Evolutionary conservation across 1,140 invertebrate species (phyloP).

Genomic region (Brachionus sp.): DNA sequence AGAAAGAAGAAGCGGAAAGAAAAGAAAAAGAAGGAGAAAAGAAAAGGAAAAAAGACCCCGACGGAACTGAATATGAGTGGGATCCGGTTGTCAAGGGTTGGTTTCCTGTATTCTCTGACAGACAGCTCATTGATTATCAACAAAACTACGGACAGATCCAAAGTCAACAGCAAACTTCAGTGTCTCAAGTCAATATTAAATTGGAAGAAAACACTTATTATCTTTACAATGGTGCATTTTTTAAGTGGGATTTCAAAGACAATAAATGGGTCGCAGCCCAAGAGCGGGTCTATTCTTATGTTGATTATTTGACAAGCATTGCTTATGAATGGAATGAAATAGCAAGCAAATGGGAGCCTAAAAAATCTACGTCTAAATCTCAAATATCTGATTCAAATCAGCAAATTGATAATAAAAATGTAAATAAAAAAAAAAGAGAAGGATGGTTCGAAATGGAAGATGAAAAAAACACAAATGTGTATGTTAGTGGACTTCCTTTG

Average conservation of each 20-base stretch:
- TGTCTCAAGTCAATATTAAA: neutral
- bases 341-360: slow-evolving; percentile 19
- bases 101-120: slow-evolving; percentile 40
- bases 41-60: slow-evolving; percentile 73
- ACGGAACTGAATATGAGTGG: slow-evolving; percentile 86
- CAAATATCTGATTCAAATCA: neutral
- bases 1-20: slow-evolving; percentile 31
- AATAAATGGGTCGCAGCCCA: slow-evolving; percentile 18
- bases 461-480: slow-evolving; percentile 91
- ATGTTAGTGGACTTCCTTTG: slow-evolving; percentile 84
- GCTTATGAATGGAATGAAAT: slow-evolving; percentile 43
- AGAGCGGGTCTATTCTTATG: slow-evolving; percentile 7
- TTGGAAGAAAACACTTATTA: slow-evolving; percentile 24
- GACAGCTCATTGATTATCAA: slow-evolving; percentile 33
- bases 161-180: neutral
- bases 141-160: slow-evolving; percentile 12
- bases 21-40: slow-evolving; percentile 17
- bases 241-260: slow-evolving; percentile 10
- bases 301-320: slow-evolving; percentile 39
- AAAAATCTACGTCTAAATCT: neutral
- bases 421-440: slow-evolving; percentile 41
- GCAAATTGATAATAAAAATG: neutral
- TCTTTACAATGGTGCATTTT: slow-evolving; percentile 41
- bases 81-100: slow-evolving; percentile 61
- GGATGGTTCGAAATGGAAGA: slow-evolving; percentile 91